Evolutionary conservation across 2,113 vertebrate genomes (phyloP).

Genomic region (Poecile atricapillus): DNA sequence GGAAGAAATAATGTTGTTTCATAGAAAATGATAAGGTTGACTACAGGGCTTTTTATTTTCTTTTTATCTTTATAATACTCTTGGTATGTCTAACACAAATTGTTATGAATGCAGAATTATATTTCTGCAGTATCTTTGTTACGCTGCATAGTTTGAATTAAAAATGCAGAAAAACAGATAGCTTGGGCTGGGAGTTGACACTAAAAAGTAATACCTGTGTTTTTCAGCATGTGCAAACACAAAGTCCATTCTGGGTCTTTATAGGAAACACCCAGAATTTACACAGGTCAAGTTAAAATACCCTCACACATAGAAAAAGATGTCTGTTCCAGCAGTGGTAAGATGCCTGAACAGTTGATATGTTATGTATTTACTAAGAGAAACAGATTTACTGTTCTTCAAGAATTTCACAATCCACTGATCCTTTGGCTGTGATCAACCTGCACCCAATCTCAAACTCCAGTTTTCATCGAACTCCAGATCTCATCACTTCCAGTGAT

Average conservation of each 20-base stretch:
- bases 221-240: background rate
- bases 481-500: background rate
- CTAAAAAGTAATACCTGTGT: background rate
- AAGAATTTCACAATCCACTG: background rate
- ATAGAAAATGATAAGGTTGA: background rate
- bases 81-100: background rate
- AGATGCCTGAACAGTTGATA: background rate
- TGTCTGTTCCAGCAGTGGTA: background rate
- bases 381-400: background rate
- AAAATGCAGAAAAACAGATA: background rate
- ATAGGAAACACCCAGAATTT: background rate
- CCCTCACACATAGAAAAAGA: background rate
- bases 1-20: background rate
- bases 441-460: background rate
- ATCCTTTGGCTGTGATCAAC: background rate
- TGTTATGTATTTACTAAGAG: background rate
- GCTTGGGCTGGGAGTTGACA: background rate
- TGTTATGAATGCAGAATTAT: background rate
- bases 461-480: background rate
- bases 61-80: background rate
- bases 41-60: background rate
- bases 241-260: background rate
- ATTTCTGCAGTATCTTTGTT: constrained; percentile 2
- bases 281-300: background rate
- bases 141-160: background rate